phyloP scores from a whole-genome alignment of 2,113 vertebrate species.

The Thalassoma bifasciatum region DNA sequence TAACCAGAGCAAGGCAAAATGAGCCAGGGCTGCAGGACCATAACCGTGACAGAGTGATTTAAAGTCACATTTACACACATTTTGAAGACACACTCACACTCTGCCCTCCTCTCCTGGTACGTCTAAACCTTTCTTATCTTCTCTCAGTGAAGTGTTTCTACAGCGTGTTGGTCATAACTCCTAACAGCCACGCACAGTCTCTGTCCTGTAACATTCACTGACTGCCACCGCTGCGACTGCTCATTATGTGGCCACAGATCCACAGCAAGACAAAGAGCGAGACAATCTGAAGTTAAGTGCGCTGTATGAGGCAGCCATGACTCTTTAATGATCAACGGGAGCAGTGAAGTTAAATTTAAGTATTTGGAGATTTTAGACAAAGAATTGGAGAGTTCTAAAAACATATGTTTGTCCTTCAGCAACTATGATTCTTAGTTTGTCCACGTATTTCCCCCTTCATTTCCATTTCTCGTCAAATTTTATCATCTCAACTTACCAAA shows the following conservation, averaged over 20 bases:
- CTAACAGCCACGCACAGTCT: constrained; percentile 31
- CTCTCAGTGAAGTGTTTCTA: constrained; percentile 39
- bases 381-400: too few species aligned
- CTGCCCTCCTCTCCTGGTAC: background rate
- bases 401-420: too few species aligned
- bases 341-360: background rate
- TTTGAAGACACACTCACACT: background rate
- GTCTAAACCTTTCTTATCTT: constrained; percentile 38
- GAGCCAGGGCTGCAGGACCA: constrained; percentile 36
- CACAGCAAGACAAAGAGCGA: background rate
- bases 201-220: constrained; percentile 38
- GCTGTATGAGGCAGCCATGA: background rate
- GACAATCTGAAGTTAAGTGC: constrained; percentile 3
- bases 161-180: constrained; percentile 30
- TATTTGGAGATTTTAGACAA: too few species aligned
- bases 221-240: constrained; percentile 1
- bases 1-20: constrained; percentile 39
- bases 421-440: too few species aligned
- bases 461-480: too few species aligned
- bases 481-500: too few species aligned
- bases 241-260: constrained; percentile 40
- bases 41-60: constrained; percentile 65
- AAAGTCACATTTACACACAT: constrained; percentile 41
- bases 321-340: background rate
- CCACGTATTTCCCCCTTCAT: too few species aligned